Evolutionary conservation across 35 echinoderm and acorn worm genomes (phyloP).

Genomic region (Apostichopus parvimensis): DNA sequence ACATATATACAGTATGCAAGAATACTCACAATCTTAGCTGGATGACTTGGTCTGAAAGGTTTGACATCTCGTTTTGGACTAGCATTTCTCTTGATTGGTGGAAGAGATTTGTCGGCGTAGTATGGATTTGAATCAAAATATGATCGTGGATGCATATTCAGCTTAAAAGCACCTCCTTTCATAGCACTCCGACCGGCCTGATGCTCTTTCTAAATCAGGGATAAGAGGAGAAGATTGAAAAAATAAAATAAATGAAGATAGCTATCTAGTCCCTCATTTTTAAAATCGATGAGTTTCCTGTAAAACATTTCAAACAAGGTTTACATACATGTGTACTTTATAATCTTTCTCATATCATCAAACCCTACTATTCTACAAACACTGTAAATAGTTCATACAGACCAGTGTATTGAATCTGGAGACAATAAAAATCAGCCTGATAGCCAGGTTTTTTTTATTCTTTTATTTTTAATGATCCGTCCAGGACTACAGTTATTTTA

Average conservation of each 20-base stretch:
- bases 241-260: neutral
- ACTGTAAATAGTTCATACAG: too few relatives aligned
- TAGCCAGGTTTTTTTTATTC: too few relatives aligned
- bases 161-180: constrained; percentile 90
- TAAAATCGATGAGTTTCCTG: neutral
- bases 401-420: too few relatives aligned
- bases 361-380: too few relatives aligned
- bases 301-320: too few relatives aligned
- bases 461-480: too few relatives aligned
- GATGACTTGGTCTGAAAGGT: constrained; percentile 91
- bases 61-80: constrained; percentile 69
- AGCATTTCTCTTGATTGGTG: constrained; percentile 72
- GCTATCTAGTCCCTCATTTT: neutral
- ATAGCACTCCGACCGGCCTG: constrained; percentile 52
- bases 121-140: constrained; percentile 93
- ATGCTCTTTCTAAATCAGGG: constrained; percentile 73
- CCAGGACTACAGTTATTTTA: too few relatives aligned
- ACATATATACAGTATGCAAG: too few relatives aligned
- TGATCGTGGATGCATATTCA: constrained; percentile 90
- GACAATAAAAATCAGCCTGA: too few relatives aligned
- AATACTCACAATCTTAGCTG: constrained; percentile 86
- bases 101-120: constrained; percentile 79
- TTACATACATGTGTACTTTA: too few relatives aligned
- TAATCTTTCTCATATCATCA: too few relatives aligned
- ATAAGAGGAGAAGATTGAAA: constrained; percentile 7